Percentiles rank a stretch among this genome's conserved stretches.
Evolutionary conservation across 2,797 vertebrate genomes (phyloP).

Genomic region (Percopsis omiscomaycus): DNA sequence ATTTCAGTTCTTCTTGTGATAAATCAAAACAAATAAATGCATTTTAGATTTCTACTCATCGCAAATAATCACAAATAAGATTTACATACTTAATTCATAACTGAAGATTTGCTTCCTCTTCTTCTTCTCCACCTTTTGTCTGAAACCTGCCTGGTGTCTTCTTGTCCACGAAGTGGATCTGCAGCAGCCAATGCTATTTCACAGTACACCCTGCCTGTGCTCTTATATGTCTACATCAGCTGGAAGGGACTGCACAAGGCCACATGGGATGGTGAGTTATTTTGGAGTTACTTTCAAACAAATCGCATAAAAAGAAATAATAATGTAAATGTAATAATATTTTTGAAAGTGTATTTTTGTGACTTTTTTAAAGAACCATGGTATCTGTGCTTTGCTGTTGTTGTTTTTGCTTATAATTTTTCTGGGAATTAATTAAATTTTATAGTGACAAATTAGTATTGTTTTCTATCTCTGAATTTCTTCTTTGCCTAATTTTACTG

Average conservation of each 20-base stretch:
- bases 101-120: not conserved
- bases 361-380: too few species aligned
- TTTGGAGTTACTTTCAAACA: not conserved
- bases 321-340: too few species aligned
- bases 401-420: too few species aligned
- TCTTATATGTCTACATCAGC: slow-evolving; percentile 82
- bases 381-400: too few species aligned
- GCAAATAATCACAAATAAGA: not conserved
- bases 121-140: not conserved
- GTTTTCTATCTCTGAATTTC: not conserved
- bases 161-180: slow-evolving; percentile 80
- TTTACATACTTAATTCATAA: not conserved
- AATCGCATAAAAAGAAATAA: too few species aligned
- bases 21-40: not conserved
- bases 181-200: slow-evolving; percentile 86
- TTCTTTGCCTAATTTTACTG: too few species aligned
- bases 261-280: slow-evolving; percentile 87
- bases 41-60: too few species aligned
- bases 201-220: slow-evolving; percentile 80
- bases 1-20: not conserved
- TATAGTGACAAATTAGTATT: not conserved
- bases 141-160: too few species aligned
- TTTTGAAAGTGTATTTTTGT: too few species aligned
- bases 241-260: slow-evolving; percentile 82
- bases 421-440: too few species aligned